phyloP scores from a whole-genome alignment of 1,140 invertebrate species.

The Ptiloglossa arizonensis region DNA sequence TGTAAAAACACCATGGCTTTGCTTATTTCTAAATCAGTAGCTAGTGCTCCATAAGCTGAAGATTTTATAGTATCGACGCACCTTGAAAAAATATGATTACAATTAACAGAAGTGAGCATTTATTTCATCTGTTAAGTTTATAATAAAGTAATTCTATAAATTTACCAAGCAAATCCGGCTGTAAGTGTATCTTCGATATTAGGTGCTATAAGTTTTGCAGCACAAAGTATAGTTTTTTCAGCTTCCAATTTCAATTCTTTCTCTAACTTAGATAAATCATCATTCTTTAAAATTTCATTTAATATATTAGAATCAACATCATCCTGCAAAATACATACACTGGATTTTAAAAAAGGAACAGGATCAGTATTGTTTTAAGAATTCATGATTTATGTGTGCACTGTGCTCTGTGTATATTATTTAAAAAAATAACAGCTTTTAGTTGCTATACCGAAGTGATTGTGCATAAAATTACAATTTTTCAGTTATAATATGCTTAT shows the following conservation, averaged over 20 bases:
- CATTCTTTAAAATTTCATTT: slow-evolving; percentile 90
- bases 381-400: slow-evolving; percentile 6
- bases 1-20: slow-evolving; percentile 95
- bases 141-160: slow-evolving; percentile 21
- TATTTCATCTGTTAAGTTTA: slow-evolving; percentile 2
- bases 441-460: background rate
- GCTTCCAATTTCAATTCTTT: slow-evolving; percentile 89
- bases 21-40: slow-evolving; percentile 95
- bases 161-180: slow-evolving; percentile 84
- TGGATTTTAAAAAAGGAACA: background rate
- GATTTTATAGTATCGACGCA: slow-evolving; percentile 92
- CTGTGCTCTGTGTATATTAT: slow-evolving; percentile 8
- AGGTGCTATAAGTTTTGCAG: slow-evolving; percentile 95
- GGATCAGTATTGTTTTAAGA: background rate
- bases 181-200: slow-evolving; percentile 91
- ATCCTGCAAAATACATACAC: slow-evolving; percentile 81
- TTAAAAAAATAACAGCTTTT: background rate
- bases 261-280: slow-evolving; percentile 90
- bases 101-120: slow-evolving; percentile 19
- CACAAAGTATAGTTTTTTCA: slow-evolving; percentile 92
- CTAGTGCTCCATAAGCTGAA: slow-evolving; percentile 87
- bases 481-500: background rate
- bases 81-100: slow-evolving; percentile 78
- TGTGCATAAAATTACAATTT: slow-evolving; percentile 1
- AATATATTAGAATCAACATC: slow-evolving; percentile 88